Conservation (phyloP, 2,888 invertebrate genomes). For the Hipparchia sbordonii region DNA sequence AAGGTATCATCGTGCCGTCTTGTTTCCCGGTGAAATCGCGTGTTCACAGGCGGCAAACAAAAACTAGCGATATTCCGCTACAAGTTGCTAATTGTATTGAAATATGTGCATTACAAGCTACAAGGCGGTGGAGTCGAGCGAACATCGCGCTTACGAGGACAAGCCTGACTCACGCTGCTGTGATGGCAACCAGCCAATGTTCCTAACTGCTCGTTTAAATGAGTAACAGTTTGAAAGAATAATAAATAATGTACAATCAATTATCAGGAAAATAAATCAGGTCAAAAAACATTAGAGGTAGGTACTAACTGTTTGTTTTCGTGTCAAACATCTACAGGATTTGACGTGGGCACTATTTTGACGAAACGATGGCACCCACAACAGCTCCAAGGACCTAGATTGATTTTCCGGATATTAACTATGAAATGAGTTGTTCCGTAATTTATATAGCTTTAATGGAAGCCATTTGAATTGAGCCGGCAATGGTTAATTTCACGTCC, state of each 20-base stretch:
- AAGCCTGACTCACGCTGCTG: constrained; percentile 58
- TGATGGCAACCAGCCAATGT: constrained; percentile 69
- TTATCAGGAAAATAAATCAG: constrained; percentile 35
- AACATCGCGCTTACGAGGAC: constrained; percentile 47
- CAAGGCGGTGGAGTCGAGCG: constrained; percentile 49
- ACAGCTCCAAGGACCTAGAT: not conserved
- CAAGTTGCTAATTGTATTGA: constrained; percentile 68
- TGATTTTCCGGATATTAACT: not conserved
- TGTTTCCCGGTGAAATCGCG: constrained; percentile 77
- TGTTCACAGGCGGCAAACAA: constrained; percentile 71
- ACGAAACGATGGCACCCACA: not conserved
- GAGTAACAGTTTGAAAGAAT: constrained; percentile 47
- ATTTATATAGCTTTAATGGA: not conserved
- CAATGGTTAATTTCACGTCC: not conserved
- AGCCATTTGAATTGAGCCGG: not conserved
- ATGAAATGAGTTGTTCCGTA: not conserved
- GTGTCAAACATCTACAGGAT: not conserved
- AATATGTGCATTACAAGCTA: constrained; percentile 50
- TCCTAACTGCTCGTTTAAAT: constrained; percentile 54
- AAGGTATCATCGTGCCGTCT: constrained; percentile 70
- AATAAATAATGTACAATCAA: constrained; percentile 32
- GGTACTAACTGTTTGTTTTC: not conserved
- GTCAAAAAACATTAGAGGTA: constrained; percentile 9
- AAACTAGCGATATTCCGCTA: constrained; percentile 61
- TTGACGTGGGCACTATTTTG: not conserved